These are phyloP conservation scores for Melanotaenia maccullochi DNA, from an alignment of 2,797 vertebrate genomes.

Conservation along the genomic window DNA sequence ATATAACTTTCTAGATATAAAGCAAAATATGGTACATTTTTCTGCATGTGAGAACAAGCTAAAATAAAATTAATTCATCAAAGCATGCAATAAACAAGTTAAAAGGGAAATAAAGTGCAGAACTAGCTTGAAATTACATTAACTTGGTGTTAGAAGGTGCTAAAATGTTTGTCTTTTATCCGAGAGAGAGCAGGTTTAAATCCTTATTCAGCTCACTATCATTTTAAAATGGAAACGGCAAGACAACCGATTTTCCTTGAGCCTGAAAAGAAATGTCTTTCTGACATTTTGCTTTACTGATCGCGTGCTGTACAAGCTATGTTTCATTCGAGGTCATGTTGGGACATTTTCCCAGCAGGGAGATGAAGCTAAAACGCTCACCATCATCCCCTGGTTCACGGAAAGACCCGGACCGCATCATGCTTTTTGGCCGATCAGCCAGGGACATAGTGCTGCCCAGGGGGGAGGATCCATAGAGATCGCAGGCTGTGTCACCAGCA, in stretches of 20 bases:
- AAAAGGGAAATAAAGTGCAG: not conserved
- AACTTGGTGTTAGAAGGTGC: not conserved
- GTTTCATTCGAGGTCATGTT: slow-evolving; percentile 32
- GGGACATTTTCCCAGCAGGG: slow-evolving; percentile 14
- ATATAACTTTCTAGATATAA: not conserved
- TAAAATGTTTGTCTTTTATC: slow-evolving; percentile 4
- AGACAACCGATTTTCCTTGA: not conserved
- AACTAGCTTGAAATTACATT: not conserved
- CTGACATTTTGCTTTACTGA: slow-evolving; percentile 28
- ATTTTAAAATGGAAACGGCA: slow-evolving; percentile 18
- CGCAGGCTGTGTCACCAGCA: slow-evolving; percentile 90
- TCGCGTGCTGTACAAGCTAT: slow-evolving; percentile 22
- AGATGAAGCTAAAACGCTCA: slow-evolving; percentile 73
- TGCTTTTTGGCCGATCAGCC: slow-evolving; percentile 95
- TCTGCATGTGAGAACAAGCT: not conserved
- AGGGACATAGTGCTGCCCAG: slow-evolving; percentile 95
- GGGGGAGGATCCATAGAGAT: slow-evolving; percentile 93
- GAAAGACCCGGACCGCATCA: slow-evolving; percentile 97
- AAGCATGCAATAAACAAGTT: not conserved
- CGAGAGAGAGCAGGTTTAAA: not conserved
- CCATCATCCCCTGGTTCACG: slow-evolving; percentile 94
- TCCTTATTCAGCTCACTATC: slow-evolving; percentile 5
- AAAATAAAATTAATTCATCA: not conserved
- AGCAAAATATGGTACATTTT: not conserved
- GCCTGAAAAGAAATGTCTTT: slow-evolving; percentile 19